Evolutionary conservation across 2,113 vertebrate genomes (phyloP), one percentile per base, ranked within the genome.

Genomic region (Fukomys damarensis): DNA sequence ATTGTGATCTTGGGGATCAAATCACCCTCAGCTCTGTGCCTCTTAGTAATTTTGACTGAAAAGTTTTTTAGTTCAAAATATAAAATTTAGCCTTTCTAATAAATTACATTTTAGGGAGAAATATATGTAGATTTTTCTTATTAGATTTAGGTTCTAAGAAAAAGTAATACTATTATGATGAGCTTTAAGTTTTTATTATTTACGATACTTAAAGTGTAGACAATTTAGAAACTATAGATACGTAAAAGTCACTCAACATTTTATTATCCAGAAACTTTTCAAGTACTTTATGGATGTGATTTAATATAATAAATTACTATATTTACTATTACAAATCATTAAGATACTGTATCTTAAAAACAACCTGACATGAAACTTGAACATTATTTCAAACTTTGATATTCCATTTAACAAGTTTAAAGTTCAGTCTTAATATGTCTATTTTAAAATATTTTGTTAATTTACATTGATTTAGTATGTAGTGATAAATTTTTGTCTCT

Each of bases 281-380:
- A 74, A 58, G 38, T 85, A 41, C 20, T 85, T 68, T 80, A 70
- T 87, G n/a, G 16, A 43, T 92, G n/a, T 74, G 82, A 91, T 76
- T 76, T 26, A 76, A 70, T 17, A 38, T 32, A 38, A n/a, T 38
- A 20, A 70, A 38, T 70, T 38, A 70, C 16, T 70, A 70, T 19
- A 17, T 70, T 70, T 38, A 70, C n/a, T 77, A 7, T 49, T 93
- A 54, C 0, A 89, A 89, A 85, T 85, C 28, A 70, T 89, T 77
- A 68, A 77, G 17, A 35, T 96, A 94, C 4, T 84, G 61, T 68
- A 92, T 83, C 92, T 83, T n/a, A 61, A 68, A 91, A 83, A 77
- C 38, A 43, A n/a, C 43, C 84, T 83, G 35, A 82, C 0, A 19
- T 93, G 30, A 94, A 77, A 87, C 0, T 14, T 93, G 43, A 94